Evolutionary conservation across 1,140 invertebrate species (phyloP), one percentile per base, ranked within the genome.

Genomic region (Fopius arisanus): DNA sequence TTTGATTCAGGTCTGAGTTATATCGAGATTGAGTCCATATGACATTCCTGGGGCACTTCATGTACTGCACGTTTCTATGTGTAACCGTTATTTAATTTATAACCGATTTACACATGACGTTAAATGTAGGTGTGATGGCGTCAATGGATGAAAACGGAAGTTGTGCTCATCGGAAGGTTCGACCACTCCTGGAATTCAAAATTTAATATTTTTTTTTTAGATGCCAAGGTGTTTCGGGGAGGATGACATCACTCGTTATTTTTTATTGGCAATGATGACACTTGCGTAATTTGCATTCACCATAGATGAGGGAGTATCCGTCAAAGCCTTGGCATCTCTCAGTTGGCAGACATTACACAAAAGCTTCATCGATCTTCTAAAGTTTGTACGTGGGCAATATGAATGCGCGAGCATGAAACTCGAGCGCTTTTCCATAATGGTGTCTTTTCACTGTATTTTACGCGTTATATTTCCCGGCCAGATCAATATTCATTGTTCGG

Each of bases 321-420:
- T 59, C 54, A 59, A 59, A 59, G 9, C 54, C 54, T 59, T 23
- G 14, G 23, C 23, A 59, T 59, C 54, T 59, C 3, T 12, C 7
- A 59, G 54, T 59, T 10, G 54, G 54, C 54, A 59, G 54, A 59
- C 54, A 59, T 59, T 59, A 9, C 54, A 65, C 28, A 65, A 65
- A 65, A 65, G 62, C 62, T 65, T 29, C 26, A 59, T 62, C 51
- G 67, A 68, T 70, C 68, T 70, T 33, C 6, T 10, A 10, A 68
- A 68, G 67, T 19, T 70, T 14, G 43, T 70, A 62, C 48, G 68
- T 62, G 29, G 51, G 51, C 68, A 51, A 70, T 51, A 62, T 70
- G 51, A 70, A 70, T 70, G 68, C 68, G 68, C 68, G 68, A 51
- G 68, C 68, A 29, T 70, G 68, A 70, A 70, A 70, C 26, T 59